Percentiles rank a stretch among this genome's conserved stretches.
phyloP scores from a whole-genome alignment of 2,113 vertebrate species.

The Lonchura striata region DNA sequence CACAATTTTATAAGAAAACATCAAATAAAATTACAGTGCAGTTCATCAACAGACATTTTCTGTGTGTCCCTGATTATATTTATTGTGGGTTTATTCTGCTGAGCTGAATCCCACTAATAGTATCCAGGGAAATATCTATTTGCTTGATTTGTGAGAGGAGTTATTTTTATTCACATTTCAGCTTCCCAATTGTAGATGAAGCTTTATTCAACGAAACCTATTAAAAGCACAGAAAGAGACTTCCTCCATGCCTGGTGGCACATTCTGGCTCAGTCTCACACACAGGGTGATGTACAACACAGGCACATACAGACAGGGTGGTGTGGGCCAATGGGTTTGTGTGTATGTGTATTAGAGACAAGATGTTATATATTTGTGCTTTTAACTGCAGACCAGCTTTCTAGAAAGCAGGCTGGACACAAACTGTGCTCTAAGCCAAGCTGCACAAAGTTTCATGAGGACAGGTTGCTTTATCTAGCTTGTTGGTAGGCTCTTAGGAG shows the following conservation, averaged over 20 bases:
- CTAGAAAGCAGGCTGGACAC: neutral
- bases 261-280: neutral
- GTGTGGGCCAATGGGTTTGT: neutral
- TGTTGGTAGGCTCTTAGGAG: neutral
- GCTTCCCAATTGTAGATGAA: constrained; percentile 23
- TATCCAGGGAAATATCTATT: constrained; percentile 54
- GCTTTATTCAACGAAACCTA: constrained; percentile 29
- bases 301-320: neutral
- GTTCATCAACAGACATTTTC: constrained; percentile 56
- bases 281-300: neutral
- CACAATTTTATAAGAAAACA: constrained; percentile 63
- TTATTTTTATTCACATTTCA: constrained; percentile 48
- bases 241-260: neutral
- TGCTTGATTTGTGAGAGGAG: constrained; percentile 64
- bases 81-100: constrained; percentile 33
- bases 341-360: neutral
- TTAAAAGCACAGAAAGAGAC: neutral
- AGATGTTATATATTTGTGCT: neutral
- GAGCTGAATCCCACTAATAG: constrained; percentile 52
- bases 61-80: constrained; percentile 59
- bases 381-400: neutral
- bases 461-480: neutral
- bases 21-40: constrained; percentile 55
- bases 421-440: neutral
- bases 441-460: neutral